These are phyloP conservation scores for Phymanthus crucifer DNA, from an alignment of 92 coral and sea anemone species.

Conservation along the genomic window DNA sequence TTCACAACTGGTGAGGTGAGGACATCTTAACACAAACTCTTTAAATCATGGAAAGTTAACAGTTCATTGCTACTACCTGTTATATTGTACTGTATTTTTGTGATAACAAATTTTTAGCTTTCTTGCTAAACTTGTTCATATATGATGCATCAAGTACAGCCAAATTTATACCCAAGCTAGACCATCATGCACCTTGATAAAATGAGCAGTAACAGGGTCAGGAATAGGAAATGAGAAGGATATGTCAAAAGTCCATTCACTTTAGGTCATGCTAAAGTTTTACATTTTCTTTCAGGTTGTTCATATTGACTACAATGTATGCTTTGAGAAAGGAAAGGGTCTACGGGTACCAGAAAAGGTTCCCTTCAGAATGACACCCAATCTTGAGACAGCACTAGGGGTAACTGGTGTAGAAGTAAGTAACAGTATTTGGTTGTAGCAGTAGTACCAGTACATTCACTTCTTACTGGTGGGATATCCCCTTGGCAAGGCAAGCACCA, in stretches of 20 bases:
- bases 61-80: too few species aligned
- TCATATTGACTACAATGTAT: conserved; percentile 98
- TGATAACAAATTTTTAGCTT: too few species aligned
- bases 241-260: too few species aligned
- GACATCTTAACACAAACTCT: background rate
- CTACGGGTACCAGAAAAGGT: conserved; percentile 96
- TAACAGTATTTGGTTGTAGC: background rate
- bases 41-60: too few species aligned
- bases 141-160: too few species aligned
- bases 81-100: too few species aligned
- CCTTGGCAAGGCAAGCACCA: too few species aligned
- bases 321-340: conserved; percentile 98
- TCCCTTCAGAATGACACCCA: conserved; percentile 97
- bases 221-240: too few species aligned
- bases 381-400: conserved; percentile 93
- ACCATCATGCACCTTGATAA: background rate
- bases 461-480: background rate
- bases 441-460: background rate
- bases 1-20: conserved; percentile 98
- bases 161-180: background rate
- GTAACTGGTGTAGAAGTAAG: conserved; percentile 95
- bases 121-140: too few species aligned
- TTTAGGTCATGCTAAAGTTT: too few species aligned
- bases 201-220: too few species aligned
- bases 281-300: conserved; percentile 65